Base-by-base conservation (phyloP, 2,797 vertebrate species). In the Pygocentrus nattereri region DNA sequence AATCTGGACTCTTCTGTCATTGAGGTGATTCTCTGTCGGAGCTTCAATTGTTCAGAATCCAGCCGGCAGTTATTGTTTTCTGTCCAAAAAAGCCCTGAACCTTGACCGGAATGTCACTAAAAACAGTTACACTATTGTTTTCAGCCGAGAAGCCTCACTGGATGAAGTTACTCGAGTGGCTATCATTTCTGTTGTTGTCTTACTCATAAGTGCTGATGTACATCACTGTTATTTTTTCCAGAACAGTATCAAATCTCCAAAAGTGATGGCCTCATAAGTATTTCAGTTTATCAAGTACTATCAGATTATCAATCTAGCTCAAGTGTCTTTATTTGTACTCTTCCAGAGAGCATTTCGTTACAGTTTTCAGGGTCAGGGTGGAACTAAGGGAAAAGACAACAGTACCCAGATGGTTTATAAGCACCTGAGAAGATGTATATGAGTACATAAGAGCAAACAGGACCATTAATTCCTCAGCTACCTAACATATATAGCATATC, bases 211-310 rank as follows among this genome's bases (percentile, higher is more conserved):
- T 76, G 50, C 44, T 76, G 54, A 79, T 71, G 81, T 56, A 44
- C 47, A 18, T 74, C 81, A 74, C 23, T 65, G 65, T 82, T 31
- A 15, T 79, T 80, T 50, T 71, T 82, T 80, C 81, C 69, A 83
- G 54, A 49, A 59, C 74, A 38, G 81, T 54, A 71, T 83, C 56
- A 18, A 59, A 56, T 81, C 21, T 68, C 41, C 23, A 15, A 71
- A 70, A 12, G 44, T 44, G 1, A 76, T 47, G 38, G 68, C 80
- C 74, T 72, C 56, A n/a, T 56, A 76, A 64, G 30, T 18, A 21
- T 76, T 81, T 65, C 41, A 56, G 34, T 82, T 56, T 78, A 81
- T 76, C 27, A 59, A 71, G 67, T 47, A 38, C 65, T 83, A 76
- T 75, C 30, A 65, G 31, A 61, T 78, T 44, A 50, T 49, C 49